Percentiles rank a stretch among this genome's conserved stretches.
Evolutionary conservation across 2,888 invertebrate species (phyloP).

Genomic region (Mimachlamys varia): DNA sequence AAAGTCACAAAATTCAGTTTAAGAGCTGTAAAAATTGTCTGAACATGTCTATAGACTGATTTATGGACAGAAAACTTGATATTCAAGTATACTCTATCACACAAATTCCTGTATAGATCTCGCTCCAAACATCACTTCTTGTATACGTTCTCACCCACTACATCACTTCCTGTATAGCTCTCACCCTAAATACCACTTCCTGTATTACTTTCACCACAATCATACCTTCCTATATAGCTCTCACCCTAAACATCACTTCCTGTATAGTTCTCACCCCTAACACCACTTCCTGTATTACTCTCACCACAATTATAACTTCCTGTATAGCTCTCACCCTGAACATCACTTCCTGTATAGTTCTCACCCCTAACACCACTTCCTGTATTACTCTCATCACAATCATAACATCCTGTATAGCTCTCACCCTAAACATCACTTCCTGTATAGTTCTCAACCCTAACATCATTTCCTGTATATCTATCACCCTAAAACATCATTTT

Average conservation of each 20-base stretch:
- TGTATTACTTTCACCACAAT: too few relatives aligned
- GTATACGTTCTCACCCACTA: too few relatives aligned
- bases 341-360: neutral
- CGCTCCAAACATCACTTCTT: too few relatives aligned
- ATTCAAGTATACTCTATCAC: too few relatives aligned
- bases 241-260: neutral
- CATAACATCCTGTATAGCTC: neutral
- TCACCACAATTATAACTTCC: neutral
- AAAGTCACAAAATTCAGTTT: too few relatives aligned
- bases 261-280: neutral
- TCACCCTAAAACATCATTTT: neutral
- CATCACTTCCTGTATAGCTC: too few relatives aligned
- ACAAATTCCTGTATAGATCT: too few relatives aligned
- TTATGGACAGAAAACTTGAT: too few relatives aligned
- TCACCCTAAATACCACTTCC: too few relatives aligned
- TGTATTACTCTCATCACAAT: neutral
- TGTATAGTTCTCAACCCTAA: neutral
- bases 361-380: neutral
- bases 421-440: neutral
- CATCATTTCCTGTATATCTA: neutral
- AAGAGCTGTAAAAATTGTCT: too few relatives aligned
- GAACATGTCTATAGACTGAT: too few relatives aligned
- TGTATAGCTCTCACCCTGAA: neutral
- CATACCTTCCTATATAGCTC: neutral
- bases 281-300: neutral